phyloP scores from a whole-genome alignment of 2,113 vertebrate species.

The Lophochroa leadbeateri region DNA sequence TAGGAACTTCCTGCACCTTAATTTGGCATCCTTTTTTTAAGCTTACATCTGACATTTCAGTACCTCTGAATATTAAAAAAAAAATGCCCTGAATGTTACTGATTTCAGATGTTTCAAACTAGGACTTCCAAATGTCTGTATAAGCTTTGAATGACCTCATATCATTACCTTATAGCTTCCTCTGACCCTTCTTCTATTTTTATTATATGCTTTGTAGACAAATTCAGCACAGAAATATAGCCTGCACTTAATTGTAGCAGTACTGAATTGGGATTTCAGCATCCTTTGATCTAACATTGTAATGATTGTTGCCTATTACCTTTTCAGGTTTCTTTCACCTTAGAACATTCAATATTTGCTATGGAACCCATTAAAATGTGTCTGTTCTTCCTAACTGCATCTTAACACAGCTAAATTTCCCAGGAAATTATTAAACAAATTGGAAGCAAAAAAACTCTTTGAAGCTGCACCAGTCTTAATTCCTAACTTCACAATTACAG shows the following conservation, averaged over 20 bases:
- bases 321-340: neutral
- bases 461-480: neutral
- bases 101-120: neutral
- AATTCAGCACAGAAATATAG: neutral
- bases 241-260: neutral
- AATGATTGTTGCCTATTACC: neutral
- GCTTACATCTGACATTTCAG: neutral
- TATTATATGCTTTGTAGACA: neutral
- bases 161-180: neutral
- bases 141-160: neutral
- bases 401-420: neutral
- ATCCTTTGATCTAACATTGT: neutral
- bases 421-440: neutral
- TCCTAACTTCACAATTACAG: neutral
- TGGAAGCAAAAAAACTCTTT: neutral
- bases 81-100: neutral
- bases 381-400: neutral
- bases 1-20: neutral
- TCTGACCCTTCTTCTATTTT: constrained; percentile 6
- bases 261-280: neutral
- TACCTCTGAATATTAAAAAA: neutral
- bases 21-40: neutral
- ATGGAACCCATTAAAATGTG: neutral
- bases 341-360: neutral
- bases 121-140: neutral